Evolutionary conservation across 1,140 invertebrate species (phyloP), one percentile per base, ranked within the genome.

Genomic region (Drosophila simulans): DNA sequence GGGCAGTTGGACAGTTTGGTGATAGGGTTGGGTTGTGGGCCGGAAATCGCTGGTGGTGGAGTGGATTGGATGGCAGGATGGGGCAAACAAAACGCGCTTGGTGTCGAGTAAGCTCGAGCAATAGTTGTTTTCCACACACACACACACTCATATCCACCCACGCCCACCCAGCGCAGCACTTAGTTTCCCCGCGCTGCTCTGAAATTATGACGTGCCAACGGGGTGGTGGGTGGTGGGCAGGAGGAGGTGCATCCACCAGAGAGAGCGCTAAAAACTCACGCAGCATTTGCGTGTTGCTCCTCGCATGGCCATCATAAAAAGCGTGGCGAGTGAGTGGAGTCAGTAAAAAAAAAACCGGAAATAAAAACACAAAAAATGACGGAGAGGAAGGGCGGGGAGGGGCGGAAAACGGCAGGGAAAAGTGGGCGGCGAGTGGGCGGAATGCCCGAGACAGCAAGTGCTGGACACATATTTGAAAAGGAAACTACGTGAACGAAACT

Each of bases 391-490:
- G 43, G 15, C 17, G 11, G 10, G 20, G 43, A 46, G 10, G 13
- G 22, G 34, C 11, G 56, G 42, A 22, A 46, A 46, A 20, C 31
- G 25, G 11, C 15, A 12, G 22, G 57, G 58, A 20, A 35, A n/a
- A 39, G 17, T 17, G 17, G 17, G 17, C 17, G 17, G 17, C 17
- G 17, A 17, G 40, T 31, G 42, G 52, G 22, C 34, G 48, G 43
- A 31, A 49, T 65, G 55, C 57, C 49, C 48, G 77, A 71, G 57
- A 46, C 15, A 63, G 62, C 83, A 73, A 88, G 83, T 83, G 83
- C 84, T 89, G 83, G 73, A 80, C 84, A 88, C 84, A 88, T 88
- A 88, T 88, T 88, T 88, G 83, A 88, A 88, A 89, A 88, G 84
- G 75, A 83, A 89, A 89, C 86, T 88, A 86, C 83, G 83, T 88